A percentile compares a stretch with the other conserved stretches of the same genome.
Conservation (phyloP, 2,797 vertebrate species). For the Picus viridis region DNA sequence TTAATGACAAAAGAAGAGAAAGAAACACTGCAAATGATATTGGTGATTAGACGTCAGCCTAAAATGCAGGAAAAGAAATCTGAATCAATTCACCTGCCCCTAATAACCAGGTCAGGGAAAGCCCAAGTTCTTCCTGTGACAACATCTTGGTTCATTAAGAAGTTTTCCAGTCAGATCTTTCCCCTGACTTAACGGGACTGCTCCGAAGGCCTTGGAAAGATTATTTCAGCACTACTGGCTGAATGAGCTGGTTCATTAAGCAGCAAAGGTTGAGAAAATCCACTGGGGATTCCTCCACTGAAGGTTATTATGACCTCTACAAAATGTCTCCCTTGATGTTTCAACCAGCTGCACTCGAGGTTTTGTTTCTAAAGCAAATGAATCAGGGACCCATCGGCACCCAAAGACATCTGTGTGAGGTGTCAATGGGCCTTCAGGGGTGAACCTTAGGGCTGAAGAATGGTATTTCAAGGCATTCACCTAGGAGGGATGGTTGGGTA, state of each 20-base stretch:
- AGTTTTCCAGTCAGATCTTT: not conserved
- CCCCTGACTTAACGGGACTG: not conserved
- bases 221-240: conserved; percentile 43
- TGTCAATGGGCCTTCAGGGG: conserved; percentile 19
- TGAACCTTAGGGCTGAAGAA: not conserved
- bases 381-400: conserved; percentile 16
- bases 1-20: not conserved
- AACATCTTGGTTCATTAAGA: conserved; percentile 20
- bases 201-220: conserved; percentile 34
- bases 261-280: conserved; percentile 30
- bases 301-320: not conserved
- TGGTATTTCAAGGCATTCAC: not conserved
- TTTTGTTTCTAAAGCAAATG: not conserved
- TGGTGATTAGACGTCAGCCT: conserved; percentile 38
- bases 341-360: not conserved
- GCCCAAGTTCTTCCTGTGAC: conserved; percentile 1
- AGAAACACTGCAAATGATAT: not conserved
- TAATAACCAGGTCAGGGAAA: not conserved
- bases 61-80: not conserved
- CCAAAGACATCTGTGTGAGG: conserved; percentile 43
- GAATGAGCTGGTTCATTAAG: conserved; percentile 55
- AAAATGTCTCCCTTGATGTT: not conserved
- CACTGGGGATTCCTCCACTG: conserved; percentile 3
- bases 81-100: conserved; percentile 15
- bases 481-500: not conserved